These are phyloP conservation scores for Toxotes jaculatrix DNA, from an alignment of 2,113 vertebrate genomes.

Conservation along the genomic window DNA sequence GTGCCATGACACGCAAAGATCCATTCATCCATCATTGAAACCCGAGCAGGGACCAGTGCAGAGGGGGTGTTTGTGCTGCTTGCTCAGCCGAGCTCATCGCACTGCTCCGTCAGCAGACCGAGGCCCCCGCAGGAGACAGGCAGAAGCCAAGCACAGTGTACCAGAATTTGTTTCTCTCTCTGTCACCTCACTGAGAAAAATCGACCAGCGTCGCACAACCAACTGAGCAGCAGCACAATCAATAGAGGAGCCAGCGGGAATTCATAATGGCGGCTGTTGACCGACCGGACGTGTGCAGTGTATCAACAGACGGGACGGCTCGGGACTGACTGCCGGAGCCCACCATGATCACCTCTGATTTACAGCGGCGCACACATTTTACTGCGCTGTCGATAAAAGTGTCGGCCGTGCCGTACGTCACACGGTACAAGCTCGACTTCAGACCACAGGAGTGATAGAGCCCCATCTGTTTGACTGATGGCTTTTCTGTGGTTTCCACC, in stretches of 20 bases:
- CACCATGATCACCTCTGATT: constrained; percentile 43
- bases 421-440: constrained; percentile 1
- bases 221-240: constrained; percentile 44
- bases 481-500: constrained; percentile 25
- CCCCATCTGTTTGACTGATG: constrained; percentile 34
- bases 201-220: constrained; percentile 20
- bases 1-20: constrained; percentile 8
- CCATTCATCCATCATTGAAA: constrained; percentile 53
- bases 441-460: constrained; percentile 4
- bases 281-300: background rate
- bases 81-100: constrained; percentile 49
- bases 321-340: background rate
- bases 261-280: constrained; percentile 16
- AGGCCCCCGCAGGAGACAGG: constrained; percentile 23
- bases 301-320: constrained; percentile 5
- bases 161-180: constrained; percentile 28
- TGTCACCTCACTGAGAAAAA: constrained; percentile 49
- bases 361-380: constrained; percentile 23
- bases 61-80: constrained; percentile 45
- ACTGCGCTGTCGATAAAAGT: constrained; percentile 28
- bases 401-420: constrained; percentile 25
- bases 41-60: constrained; percentile 40
- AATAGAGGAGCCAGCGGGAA: constrained; percentile 33
- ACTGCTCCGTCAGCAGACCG: constrained; percentile 53
- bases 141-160: background rate